phyloP scores from a whole-genome alignment of 2,888 invertebrate genomes.

The Dasypolia templi region DNA sequence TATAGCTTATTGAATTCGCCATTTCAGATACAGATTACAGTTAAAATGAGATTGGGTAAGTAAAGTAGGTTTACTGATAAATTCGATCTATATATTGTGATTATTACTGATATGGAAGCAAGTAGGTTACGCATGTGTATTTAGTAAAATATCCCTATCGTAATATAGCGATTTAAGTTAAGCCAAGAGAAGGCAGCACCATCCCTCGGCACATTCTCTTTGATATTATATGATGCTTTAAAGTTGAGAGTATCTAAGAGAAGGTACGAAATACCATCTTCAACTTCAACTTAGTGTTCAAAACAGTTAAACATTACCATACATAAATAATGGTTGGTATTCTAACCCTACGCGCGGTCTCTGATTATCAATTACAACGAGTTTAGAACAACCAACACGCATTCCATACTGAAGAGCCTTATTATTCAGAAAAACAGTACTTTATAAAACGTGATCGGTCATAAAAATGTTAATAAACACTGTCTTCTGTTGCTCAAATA shows the following conservation, averaged over 20 bases:
- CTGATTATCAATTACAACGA: conserved; percentile 60
- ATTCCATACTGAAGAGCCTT: conserved; percentile 53
- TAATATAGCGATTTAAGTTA: neutral
- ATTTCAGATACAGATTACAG: conserved; percentile 52
- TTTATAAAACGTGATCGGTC: conserved; percentile 52
- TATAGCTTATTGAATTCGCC: conserved; percentile 56
- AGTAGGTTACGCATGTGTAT: neutral
- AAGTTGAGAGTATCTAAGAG: neutral
- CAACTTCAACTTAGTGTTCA: conserved; percentile 15
- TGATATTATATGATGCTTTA: neutral
- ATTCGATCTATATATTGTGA: conserved; percentile 42
- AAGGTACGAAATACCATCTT: neutral
- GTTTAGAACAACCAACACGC: conserved; percentile 62
- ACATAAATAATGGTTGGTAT: conserved; percentile 42
- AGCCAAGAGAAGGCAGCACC: neutral
- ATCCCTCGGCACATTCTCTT: neutral
- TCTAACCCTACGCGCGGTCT: conserved; percentile 36
- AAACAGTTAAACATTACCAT: conserved; percentile 32
- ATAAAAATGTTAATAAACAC: conserved; percentile 61
- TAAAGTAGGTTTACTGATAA: conserved; percentile 57
- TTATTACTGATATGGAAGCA: conserved; percentile 36
- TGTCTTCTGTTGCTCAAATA: conserved; percentile 34
- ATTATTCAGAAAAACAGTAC: conserved; percentile 59
- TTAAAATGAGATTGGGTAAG: conserved; percentile 54
- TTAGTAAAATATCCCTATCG: neutral